These are phyloP conservation scores for Drosophila rufa DNA, from an alignment of 1,140 invertebrate species.

Conservation along the genomic window DNA sequence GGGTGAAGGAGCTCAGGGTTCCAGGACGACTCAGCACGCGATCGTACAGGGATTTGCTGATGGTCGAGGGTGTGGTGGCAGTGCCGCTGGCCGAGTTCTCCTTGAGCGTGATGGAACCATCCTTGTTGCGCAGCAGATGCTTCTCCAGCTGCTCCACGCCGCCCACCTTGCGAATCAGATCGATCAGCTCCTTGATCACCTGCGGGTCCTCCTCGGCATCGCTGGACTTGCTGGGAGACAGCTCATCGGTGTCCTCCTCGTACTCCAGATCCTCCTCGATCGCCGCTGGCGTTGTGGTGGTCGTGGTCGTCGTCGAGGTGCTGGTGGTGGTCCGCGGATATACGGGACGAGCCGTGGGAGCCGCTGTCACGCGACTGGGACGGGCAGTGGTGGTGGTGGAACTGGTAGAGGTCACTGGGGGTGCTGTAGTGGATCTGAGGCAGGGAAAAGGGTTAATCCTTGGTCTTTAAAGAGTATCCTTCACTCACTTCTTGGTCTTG, in stretches of 20 bases:
- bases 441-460: conserved; percentile 40
- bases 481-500: conserved; percentile 86
- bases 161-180: conserved; percentile 93
- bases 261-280: conserved; percentile 88
- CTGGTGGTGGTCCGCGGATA: conserved; percentile 85
- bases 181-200: conserved; percentile 93
- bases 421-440: conserved; percentile 85
- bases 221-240: conserved; percentile 71
- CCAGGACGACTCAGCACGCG: conserved; percentile 87
- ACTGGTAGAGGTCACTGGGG: conserved; percentile 85
- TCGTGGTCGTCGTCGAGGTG: conserved; percentile 79
- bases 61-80: conserved; percentile 85
- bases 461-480: conserved; percentile 26
- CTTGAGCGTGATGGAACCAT: conserved; percentile 64
- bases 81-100: conserved; percentile 54
- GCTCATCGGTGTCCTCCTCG: conserved; percentile 88
- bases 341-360: conserved; percentile 58
- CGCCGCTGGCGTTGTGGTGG: conserved; percentile 69
- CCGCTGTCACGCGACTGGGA: conserved; percentile 70
- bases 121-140: conserved; percentile 88
- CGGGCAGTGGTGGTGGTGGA: conserved; percentile 69
- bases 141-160: conserved; percentile 93
- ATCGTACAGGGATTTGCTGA: conserved; percentile 90
- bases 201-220: conserved; percentile 91
- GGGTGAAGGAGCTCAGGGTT: conserved; percentile 61